Evolutionary conservation across 2,888 invertebrate genomes (phyloP).

Genomic region (Pollenia labialis): DNA sequence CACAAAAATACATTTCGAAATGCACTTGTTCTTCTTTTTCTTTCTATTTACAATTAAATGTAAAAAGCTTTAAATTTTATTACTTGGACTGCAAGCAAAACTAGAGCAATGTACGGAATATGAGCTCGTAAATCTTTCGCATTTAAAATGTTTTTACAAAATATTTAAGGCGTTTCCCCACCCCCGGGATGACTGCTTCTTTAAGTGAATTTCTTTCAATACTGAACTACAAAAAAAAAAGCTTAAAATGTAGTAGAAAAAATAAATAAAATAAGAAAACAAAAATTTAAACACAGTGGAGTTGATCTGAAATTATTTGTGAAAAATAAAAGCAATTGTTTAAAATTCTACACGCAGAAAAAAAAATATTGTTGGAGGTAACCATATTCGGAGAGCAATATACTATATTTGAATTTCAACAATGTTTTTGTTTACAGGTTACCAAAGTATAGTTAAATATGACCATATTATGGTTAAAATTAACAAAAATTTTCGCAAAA

Average conservation of each 20-base stretch:
- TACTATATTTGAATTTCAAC: too few species aligned
- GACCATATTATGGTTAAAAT: too few species aligned
- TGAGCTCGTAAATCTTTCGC: constrained; percentile 60
- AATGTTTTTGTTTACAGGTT: too few species aligned
- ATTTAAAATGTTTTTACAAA: constrained; percentile 39
- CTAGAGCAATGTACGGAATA: constrained; percentile 62
- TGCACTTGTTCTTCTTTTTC: constrained; percentile 19
- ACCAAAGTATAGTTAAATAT: too few species aligned
- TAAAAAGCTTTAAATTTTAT: constrained; percentile 46
- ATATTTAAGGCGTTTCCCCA: neutral
- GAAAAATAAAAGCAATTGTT: too few species aligned
- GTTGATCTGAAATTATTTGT: too few species aligned
- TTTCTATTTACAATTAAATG: neutral
- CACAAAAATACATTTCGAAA: constrained; percentile 30
- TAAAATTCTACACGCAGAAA: too few species aligned
- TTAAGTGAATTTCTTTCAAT: neutral
- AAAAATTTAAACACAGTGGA: neutral
- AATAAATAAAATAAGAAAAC: neutral
- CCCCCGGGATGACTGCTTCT: neutral
- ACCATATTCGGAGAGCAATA: too few species aligned
- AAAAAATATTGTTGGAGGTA: too few species aligned
- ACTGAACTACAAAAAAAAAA: constrained; percentile 1
- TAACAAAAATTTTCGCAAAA: too few species aligned
- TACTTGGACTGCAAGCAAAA: constrained; percentile 19
- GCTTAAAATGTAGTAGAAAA: neutral